Base-by-base conservation (phyloP, 2,888 invertebrate genomes). In the Fragum sueziense region DNA sequence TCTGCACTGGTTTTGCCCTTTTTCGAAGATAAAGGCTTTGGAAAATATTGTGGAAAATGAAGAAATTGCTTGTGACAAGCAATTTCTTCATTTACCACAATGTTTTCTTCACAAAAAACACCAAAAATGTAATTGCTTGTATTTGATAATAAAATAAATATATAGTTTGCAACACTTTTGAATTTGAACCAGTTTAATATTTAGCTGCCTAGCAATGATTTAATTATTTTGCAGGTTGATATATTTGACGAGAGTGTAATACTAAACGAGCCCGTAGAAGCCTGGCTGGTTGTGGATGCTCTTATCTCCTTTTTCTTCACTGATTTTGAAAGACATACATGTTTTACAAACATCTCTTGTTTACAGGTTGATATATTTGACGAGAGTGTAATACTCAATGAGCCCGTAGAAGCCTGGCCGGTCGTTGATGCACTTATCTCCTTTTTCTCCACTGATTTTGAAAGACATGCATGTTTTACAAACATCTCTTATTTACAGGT, bases 221-320 rank as follows among this genome's bases (percentile, higher is more conserved):
- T n/a, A n/a, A n/a, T n/a, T n/a, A n/a, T n/a, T 25, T 71, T 72
- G 17, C 73, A 97, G 94, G 97, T 98, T 25, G 41, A 97, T 74
- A 97, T 99, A 85, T 99, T 99, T 94, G 96, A 97, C 71, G 99
- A 99, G 95, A 97, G 97, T 93, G 97, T 97, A 90, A 99, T 99
- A 94, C 95, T 99, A 88, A 96, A 97, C 95, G 97, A 97, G 94
- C 96, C 98, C 0, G 97, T 99, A 27, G 99, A 99, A 93, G 96
- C 98, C 92, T 99, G 99, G 99, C 99, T 99, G 1, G 95, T 96
- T 71, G 98, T 98, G 92, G 99, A 99, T 94, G 99, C 99, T 92
- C 95, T 99, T 67, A 97, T 99, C 90, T 98, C 99, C 74, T 99
- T 99, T 94, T 98, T 99, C 94, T 99, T 98, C 4, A 97, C 98